Conservation (phyloP, 2,888 invertebrate species). For the Tipula helvola region DNA sequence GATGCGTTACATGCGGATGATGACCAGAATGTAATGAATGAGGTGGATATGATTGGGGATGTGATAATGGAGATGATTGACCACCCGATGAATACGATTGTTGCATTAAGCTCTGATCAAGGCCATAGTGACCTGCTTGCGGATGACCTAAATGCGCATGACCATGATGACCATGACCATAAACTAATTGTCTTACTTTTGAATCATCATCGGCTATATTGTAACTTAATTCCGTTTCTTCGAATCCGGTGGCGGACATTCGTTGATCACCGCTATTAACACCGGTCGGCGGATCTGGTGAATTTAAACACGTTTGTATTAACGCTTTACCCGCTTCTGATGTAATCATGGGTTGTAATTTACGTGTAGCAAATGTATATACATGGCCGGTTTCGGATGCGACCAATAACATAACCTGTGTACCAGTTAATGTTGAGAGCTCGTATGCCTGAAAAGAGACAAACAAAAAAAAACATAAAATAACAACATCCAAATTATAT, state of each 20-base stretch:
- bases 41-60: conserved; percentile 35
- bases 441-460: conserved; percentile 78
- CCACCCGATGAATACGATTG: conserved; percentile 39
- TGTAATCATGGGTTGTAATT: conserved; percentile 98
- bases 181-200: conserved; percentile 95
- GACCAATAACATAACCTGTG: conserved; percentile 98
- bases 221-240: conserved; percentile 96
- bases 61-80: conserved; percentile 56
- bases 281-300: conserved; percentile 75
- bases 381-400: conserved; percentile 99
- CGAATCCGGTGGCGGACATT: conserved; percentile 97
- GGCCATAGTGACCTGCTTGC: conserved; percentile 48
- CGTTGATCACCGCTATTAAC: conserved; percentile 73
- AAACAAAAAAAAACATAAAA: neutral
- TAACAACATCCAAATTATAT: conserved; percentile 4
- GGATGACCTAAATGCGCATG: conserved; percentile 55
- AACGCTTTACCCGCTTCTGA: conserved; percentile 93
- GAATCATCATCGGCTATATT: conserved; percentile 90
- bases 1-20: conserved; percentile 59
- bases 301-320: conserved; percentile 97
- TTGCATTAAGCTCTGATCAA: conserved; percentile 64
- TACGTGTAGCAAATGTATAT: conserved; percentile 98
- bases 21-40: conserved; percentile 33
- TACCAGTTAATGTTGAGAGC: conserved; percentile 95
- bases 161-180: conserved; percentile 57